Evolutionary conservation across 2,113 vertebrate genomes (phyloP), one percentile per base, ranked within the genome.

Genomic region (Elanus axillaris): DNA sequence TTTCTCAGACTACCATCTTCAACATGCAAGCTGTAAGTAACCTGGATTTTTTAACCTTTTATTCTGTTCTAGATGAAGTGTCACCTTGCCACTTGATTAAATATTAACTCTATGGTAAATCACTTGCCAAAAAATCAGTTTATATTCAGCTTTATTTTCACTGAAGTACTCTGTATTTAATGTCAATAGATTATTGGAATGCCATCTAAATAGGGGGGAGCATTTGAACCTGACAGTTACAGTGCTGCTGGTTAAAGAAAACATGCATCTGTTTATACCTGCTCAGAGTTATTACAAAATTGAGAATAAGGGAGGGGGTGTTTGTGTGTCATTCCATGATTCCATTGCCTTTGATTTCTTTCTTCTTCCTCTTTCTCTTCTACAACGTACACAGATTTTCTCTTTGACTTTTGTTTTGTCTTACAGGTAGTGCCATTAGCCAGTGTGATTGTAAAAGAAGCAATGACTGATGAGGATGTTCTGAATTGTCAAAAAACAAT

Each of bases 1-100:
- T 99, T 97, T 99, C 99, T 91, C 99, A 99, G 97, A 99, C 99
- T 59, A 99, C 99, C 85, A 99, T 99, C 90, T 99, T 99, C 97
- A 99, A 99, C 97, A 99, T 99, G 99, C 99, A 99, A 98, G 99
- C 99, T 48, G 99, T 99, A 97, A 98, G 99, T 98, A 53, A 42
- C 43, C 19, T 53, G 59, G 58, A 16, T 38, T 40, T 52, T 86
- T 58, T 72, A 59, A 3, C 13, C 50, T 95, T 84, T 27, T 53
- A 22, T 88, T 83, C 23, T 81, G 10, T 32, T 89, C 19, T 69
- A 23, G 60, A 53, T 60, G 10, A 60, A 55, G 34, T 74, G 83
- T 86, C 8, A 32, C 36, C n/a, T 40, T 84, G 34, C n/a, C 36
- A 47, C 16, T 27, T 55, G 58, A 16, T 80, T 63, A 85, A 88